Evolutionary conservation across 2,888 invertebrate genomes (phyloP).

Genomic region (Nycteola revayana): DNA sequence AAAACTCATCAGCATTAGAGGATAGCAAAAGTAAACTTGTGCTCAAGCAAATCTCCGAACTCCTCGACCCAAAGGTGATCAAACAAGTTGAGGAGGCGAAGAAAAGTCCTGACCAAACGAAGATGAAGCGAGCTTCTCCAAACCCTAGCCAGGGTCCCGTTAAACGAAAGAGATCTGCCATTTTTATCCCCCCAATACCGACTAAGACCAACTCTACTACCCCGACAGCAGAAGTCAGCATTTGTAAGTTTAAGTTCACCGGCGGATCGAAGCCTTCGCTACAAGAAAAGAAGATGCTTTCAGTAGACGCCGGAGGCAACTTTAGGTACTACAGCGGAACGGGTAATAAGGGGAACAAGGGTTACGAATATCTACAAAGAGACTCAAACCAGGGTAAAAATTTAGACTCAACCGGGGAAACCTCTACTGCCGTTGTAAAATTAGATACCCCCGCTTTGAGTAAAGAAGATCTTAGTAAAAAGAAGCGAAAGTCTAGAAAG

Average conservation of each 20-base stretch:
- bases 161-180: constrained; percentile 90
- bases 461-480: constrained; percentile 72
- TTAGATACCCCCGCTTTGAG: constrained; percentile 28
- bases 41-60: constrained; percentile 72
- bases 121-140: constrained; percentile 70
- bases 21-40: constrained; percentile 67
- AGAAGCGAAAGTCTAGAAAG: constrained; percentile 89
- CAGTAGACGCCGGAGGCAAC: constrained; percentile 94
- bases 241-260: constrained; percentile 96
- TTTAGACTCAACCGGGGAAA: constrained; percentile 34
- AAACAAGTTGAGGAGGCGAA: constrained; percentile 60
- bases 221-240: constrained; percentile 92
- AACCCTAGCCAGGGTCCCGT: constrained; percentile 69
- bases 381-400: constrained; percentile 83
- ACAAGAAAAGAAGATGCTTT: constrained; percentile 95
- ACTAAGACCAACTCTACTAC: constrained; percentile 86
- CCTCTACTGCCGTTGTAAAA: constrained; percentile 39
- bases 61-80: constrained; percentile 71
- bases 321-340: constrained; percentile 94
- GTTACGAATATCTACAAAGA: constrained; percentile 89
- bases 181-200: constrained; percentile 92
- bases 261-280: constrained; percentile 94
- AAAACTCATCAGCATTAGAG: constrained; percentile 61
- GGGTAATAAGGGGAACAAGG: constrained; percentile 90
- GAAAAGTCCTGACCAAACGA: constrained; percentile 54